Conservation (phyloP, 2,888 invertebrate genomes). For the Phymatocera aterrima region DNA sequence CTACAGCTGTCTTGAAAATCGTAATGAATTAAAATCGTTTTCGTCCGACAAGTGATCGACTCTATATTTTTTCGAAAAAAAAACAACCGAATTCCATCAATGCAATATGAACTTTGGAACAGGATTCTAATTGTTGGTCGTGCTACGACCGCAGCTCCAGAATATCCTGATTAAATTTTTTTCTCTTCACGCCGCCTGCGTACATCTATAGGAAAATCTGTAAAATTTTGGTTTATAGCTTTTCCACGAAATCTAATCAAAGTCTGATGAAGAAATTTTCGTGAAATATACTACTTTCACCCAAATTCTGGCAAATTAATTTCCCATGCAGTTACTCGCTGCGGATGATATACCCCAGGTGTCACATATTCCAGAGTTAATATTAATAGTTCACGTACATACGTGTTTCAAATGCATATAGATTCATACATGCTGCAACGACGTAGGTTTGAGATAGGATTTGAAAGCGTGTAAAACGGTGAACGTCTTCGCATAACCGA, state of each 20-base stretch:
- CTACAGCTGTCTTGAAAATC: background rate
- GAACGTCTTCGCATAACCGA: constrained; percentile 46
- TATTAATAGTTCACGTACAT: background rate
- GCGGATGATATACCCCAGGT: background rate
- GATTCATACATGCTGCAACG: background rate
- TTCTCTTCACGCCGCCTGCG: background rate
- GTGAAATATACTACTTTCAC: background rate
- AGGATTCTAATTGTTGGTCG: background rate
- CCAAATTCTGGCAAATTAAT: background rate
- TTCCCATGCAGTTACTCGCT: background rate
- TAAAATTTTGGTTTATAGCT: background rate
- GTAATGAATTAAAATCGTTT: background rate
- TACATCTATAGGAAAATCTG: background rate
- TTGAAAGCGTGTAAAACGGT: constrained; percentile 42
- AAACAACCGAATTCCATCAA: background rate
- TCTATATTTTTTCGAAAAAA: background rate
- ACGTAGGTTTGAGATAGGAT: background rate
- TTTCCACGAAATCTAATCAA: background rate
- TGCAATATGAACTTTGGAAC: background rate
- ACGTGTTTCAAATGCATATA: background rate
- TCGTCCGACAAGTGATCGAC: background rate
- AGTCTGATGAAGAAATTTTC: background rate
- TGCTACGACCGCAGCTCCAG: background rate
- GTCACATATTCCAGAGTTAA: background rate
- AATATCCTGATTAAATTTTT: background rate